Evolutionary conservation across 2,888 invertebrate genomes (phyloP).

Genomic region (Ditula angustiorana): DNA sequence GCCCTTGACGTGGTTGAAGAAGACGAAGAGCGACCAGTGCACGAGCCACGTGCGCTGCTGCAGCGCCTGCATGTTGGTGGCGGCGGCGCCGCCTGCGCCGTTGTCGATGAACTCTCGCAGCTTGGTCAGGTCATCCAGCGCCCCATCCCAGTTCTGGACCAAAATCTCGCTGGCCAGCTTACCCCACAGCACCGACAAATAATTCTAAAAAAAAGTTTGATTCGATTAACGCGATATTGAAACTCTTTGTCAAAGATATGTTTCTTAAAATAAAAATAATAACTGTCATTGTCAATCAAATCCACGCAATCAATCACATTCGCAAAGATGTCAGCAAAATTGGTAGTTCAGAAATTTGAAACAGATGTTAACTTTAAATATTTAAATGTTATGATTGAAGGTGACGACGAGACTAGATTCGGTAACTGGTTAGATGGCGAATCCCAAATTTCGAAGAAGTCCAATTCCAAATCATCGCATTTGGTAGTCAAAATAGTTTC

Average conservation of each 20-base stretch:
- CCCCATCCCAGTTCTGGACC: conserved; percentile 98
- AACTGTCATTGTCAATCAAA: conserved; percentile 20
- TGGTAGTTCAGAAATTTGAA: conserved; percentile 78
- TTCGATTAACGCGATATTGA: neutral
- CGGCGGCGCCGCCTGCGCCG: conserved; percentile 88
- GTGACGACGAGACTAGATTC: conserved; percentile 59
- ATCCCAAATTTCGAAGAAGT: conserved; percentile 58
- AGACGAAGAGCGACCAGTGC: conserved; percentile 99
- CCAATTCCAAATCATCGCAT: conserved; percentile 62
- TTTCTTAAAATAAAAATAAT: conserved; percentile 35
- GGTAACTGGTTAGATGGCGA: conserved; percentile 71
- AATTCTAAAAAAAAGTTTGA: conserved; percentile 86
- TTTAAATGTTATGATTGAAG: conserved; percentile 65
- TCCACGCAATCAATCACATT: conserved; percentile 37
- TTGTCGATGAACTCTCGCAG: conserved; percentile 98
- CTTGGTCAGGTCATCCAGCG: conserved; percentile 97
- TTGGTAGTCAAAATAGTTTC: conserved; percentile 74
- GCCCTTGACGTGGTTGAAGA: conserved; percentile 99
- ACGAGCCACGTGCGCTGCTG: conserved; percentile 99
- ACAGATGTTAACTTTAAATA: conserved; percentile 68
- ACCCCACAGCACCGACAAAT: conserved; percentile 96
- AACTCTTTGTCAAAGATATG: conserved; percentile 37
- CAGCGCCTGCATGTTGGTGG: conserved; percentile 91
- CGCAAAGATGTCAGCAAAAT: conserved; percentile 75
- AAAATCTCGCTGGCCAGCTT: conserved; percentile 96